Conservation (phyloP, 64 coral and sea anemone genomes). For the Pachyseris speciosa region DNA sequence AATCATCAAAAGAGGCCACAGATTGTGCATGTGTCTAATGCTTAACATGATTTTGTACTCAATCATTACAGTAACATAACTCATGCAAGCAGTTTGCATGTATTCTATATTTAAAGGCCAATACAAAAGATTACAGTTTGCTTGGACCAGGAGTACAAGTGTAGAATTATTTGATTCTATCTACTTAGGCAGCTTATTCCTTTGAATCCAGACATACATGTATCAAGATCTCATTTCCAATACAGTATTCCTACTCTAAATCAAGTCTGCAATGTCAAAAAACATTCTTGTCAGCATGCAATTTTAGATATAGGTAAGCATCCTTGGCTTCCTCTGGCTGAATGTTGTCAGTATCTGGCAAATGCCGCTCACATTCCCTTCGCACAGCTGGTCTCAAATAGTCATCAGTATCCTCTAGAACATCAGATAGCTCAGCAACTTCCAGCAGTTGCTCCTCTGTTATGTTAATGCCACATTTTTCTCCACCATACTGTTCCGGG, state of each 20-base stretch:
- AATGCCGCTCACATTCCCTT: slow-evolving; percentile 48
- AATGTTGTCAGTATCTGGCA: slow-evolving; percentile 49
- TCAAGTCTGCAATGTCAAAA: slow-evolving; percentile 21
- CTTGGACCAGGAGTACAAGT: too few species aligned
- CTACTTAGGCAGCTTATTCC: neutral
- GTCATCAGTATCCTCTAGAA: slow-evolving; percentile 47
- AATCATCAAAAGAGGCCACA: too few species aligned
- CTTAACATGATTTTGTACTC: too few species aligned
- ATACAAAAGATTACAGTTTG: too few species aligned
- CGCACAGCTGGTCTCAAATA: slow-evolving; percentile 48
- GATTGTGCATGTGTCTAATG: too few species aligned
- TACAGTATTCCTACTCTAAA: slow-evolving; percentile 12
- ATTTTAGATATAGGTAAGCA: slow-evolving; percentile 49
- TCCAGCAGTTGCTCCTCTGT: slow-evolving; percentile 35
- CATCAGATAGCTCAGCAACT: slow-evolving; percentile 41
- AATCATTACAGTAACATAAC: too few species aligned
- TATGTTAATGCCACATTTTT: slow-evolving; percentile 42
- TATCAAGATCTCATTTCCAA: neutral
- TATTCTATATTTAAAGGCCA: too few species aligned
- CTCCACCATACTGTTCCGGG: slow-evolving; percentile 60
- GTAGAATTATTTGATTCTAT: neutral
- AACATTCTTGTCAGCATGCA: slow-evolving; percentile 35
- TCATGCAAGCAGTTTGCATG: too few species aligned
- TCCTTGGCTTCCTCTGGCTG: slow-evolving; percentile 52
- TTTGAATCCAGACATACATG: neutral